A percentile compares a stretch with the other conserved stretches of the same genome.
Evolutionary conservation across 2,888 invertebrate species (phyloP).

Genomic region (Xestia sexstrigata): DNA sequence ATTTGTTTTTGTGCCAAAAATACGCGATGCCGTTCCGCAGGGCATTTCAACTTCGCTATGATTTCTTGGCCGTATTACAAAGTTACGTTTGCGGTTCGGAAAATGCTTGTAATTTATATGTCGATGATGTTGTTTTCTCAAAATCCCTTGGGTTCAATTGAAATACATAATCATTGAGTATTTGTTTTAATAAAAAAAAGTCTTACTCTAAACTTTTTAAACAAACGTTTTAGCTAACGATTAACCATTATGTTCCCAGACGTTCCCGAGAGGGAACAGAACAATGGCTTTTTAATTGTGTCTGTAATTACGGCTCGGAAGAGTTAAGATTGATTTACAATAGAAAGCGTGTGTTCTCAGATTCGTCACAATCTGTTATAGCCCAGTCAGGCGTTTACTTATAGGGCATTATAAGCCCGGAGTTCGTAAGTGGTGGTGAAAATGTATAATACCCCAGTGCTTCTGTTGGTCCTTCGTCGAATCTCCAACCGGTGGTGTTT

Average conservation of each 20-base stretch:
- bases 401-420: not conserved
- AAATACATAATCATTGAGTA: not conserved
- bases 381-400: not conserved
- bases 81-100: constrained; percentile 49
- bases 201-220: not conserved
- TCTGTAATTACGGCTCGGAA: too few relatives aligned
- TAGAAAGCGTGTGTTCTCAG: not conserved
- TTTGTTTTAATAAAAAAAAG: not conserved
- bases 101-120: not conserved
- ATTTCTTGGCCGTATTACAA: constrained; percentile 74
- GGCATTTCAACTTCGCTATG: constrained; percentile 74
- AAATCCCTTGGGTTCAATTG: not conserved
- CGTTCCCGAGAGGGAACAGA: too few relatives aligned
- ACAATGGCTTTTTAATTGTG: too few relatives aligned
- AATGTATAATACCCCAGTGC: too few relatives aligned
- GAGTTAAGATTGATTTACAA: not conserved
- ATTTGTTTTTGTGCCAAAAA: constrained; percentile 83
- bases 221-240: not conserved
- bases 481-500: not conserved
- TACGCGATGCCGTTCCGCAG: constrained; percentile 67
- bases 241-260: too few relatives aligned
- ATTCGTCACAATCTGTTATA: not conserved
- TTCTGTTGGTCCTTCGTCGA: not conserved
- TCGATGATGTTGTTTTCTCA: not conserved
- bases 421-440: not conserved